These are phyloP conservation scores for Carassius gibelio DNA, from an alignment of 2,113 vertebrate species.

Conservation along the genomic window DNA sequence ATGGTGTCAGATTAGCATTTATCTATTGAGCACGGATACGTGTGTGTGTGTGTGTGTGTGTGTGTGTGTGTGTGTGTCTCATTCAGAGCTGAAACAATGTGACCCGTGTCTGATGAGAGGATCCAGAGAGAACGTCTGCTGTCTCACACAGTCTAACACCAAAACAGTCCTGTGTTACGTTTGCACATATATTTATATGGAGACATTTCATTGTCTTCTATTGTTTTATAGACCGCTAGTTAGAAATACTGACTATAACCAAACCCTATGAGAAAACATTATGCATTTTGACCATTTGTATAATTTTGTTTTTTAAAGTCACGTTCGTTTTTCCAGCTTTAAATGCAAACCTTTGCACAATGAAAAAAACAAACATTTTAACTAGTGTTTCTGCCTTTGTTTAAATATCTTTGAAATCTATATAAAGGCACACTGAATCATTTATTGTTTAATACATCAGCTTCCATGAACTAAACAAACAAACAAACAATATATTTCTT, in stretches of 20 bases:
- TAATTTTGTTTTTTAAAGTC: no score
- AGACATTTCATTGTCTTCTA: not conserved
- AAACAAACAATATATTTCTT: no score
- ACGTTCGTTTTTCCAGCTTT: no score
- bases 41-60: not conserved
- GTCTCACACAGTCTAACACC: not conserved
- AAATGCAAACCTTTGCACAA: not conserved
- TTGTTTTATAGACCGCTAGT: not conserved
- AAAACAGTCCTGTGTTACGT: not conserved
- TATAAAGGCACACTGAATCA: no score
- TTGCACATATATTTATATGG: not conserved
- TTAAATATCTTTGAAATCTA: not conserved
- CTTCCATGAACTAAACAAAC: no score
- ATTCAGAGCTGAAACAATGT: conserved; percentile 9
- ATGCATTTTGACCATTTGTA: no score
- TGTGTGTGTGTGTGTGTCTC: not conserved
- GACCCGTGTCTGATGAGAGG: conserved; percentile 15
- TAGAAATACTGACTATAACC: not conserved
- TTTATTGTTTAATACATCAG: not conserved
- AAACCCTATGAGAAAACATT: not conserved
- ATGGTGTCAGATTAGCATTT: conserved; percentile 46
- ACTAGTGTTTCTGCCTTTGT: not conserved
- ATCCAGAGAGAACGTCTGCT: conserved; percentile 10
- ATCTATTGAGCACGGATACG: conserved; percentile 12
- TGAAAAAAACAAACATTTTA: not conserved